Evolutionary conservation across 2,113 vertebrate species (phyloP).

Genomic region (Lynx canadensis): DNA sequence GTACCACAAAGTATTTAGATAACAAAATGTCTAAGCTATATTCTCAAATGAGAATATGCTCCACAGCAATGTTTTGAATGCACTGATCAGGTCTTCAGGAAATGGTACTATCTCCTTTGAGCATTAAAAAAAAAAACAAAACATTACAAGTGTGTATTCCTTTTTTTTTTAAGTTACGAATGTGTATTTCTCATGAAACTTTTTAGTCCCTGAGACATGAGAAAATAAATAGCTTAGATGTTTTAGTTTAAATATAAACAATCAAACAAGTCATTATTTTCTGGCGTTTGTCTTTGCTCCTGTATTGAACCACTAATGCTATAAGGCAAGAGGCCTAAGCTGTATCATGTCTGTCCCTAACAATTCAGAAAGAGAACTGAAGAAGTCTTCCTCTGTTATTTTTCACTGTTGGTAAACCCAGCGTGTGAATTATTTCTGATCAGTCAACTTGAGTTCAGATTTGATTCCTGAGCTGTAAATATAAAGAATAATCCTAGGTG

Average conservation of each 20-base stretch:
- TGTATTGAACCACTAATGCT: neutral
- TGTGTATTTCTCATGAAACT: neutral
- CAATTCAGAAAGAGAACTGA: conserved; percentile 28
- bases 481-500: conserved; percentile 12
- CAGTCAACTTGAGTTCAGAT: conserved; percentile 43
- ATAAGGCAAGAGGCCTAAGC: neutral
- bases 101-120: neutral
- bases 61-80: neutral
- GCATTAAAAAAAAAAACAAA: neutral
- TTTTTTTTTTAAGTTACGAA: too few species aligned
- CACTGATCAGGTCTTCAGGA: neutral
- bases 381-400: neutral
- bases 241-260: conserved; percentile 9
- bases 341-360: neutral
- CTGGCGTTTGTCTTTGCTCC: neutral
- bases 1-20: neutral
- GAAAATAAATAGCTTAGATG: neutral
- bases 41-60: neutral
- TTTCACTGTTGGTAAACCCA: neutral
- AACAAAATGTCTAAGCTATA: neutral
- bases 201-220: neutral
- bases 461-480: conserved; percentile 20
- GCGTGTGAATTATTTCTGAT: conserved; percentile 10
- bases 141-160: neutral
- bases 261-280: neutral